A percentile compares a stretch with the other conserved stretches of the same genome.
Evolutionary conservation across 1,140 invertebrate genomes (phyloP).

Genomic region (Tetraneura akinire): DNA sequence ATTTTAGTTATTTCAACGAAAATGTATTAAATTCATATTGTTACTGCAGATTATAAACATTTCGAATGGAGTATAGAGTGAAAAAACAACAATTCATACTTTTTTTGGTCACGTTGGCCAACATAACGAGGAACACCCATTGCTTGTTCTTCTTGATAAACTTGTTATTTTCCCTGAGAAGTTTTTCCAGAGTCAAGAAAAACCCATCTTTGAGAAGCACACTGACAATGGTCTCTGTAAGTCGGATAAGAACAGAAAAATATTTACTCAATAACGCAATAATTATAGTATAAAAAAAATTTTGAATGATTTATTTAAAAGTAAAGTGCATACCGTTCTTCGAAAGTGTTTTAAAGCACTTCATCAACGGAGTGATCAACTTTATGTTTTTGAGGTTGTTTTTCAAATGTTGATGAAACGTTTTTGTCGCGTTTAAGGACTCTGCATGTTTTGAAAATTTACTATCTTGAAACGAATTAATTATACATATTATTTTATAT

Average conservation of each 20-base stretch:
- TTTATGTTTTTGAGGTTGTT: constrained; percentile 36
- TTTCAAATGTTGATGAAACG: constrained; percentile 38
- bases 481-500: no score
- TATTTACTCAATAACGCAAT: not conserved
- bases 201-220: constrained; percentile 21
- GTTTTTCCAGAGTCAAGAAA: constrained; percentile 28
- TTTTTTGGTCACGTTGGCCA: constrained; percentile 37
- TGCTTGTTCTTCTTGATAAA: constrained; percentile 38
- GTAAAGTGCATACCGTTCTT: constrained; percentile 35
- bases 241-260: no score
- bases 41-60: no score
- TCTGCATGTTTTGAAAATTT: constrained; percentile 44
- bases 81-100: not conserved
- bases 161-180: constrained; percentile 12
- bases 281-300: not conserved
- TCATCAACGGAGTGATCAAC: not conserved
- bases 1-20: no score
- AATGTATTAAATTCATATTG: no score
- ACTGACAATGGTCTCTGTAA: constrained; percentile 16
- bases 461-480: constrained; percentile 14
- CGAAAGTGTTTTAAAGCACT: constrained; percentile 51
- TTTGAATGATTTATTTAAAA: no score
- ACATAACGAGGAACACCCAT: constrained; percentile 4
- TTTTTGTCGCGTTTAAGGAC: constrained; percentile 1
- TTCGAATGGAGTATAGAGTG: no score